Evolutionary conservation across 2,888 invertebrate genomes (phyloP), one percentile per base, ranked within the genome.

Genomic region (Andricus quercusramuli): DNA sequence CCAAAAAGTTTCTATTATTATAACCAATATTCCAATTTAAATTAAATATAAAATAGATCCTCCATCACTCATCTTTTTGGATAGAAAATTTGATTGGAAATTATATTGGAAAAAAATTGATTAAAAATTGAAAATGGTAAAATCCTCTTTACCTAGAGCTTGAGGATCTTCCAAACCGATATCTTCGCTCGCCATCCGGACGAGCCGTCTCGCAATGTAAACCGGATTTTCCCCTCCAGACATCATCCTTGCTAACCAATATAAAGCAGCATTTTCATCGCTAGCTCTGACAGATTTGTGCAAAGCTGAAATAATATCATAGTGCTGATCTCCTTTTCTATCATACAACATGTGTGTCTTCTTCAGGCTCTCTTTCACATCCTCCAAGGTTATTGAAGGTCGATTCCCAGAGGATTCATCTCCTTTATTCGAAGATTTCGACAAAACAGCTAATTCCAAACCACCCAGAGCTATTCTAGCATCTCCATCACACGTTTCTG

Each of bases 261-360:
- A 97, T 62, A 97, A 92, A 20, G 97, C 95, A 3, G 97, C 97
- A 92, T 96, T 96, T 83, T 95, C 96, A 91, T 97, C 96, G 25
- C 96, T 95, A 0, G 97, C 97, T 85, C 97, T 94, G 77, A 97
- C 95, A 0, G 97, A 96, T 92, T 97, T 97, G 89, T 97, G 97
- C 85, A 97, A 93, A 0, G 97, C 97, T 1, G 97, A 97, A 86
- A 97, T 95, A 62, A 95, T 95, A 90, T 97, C 96, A 92, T 97
- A 97, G 92, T 97, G 97, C 89, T 97, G 96, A 77, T 97, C 97
- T 13, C 97, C 97, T 91, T 95, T 94, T 79, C 95, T 94, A 90
- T 97, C 97, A 91, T 97, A 97, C 59, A 97, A 90, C 91, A 97
- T 94, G 90, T 97, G 97, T 0, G 96, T 95, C 87, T 96, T 95